Base-by-base conservation (phyloP, 2,797 vertebrate species). In the Centroberyx gerrardi region DNA sequence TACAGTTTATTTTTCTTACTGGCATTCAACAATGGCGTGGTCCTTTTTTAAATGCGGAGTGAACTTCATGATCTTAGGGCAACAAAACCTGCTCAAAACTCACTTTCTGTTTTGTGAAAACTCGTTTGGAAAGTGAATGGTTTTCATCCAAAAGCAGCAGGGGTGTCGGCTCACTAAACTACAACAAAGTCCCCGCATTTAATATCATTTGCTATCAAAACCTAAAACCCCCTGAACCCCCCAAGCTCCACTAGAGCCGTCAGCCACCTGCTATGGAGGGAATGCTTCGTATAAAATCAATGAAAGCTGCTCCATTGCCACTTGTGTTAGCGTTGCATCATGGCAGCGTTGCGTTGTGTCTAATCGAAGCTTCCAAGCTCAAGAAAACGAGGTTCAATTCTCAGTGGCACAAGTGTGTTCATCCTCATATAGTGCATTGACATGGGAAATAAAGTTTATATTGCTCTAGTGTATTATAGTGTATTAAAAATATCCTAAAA, bases 271-370 rank as follows among this genome's bases (percentile, higher is more conserved):
- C 66, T 12, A 61, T 61, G 63, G 78, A 51, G 22, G 0, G 7
- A 14, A n/a, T 0, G 52, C 48, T 76, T 61, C 60, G 66, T 70
- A 1, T 46, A 9, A 83, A 74, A 42, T 62, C 48, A 49, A 71
- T 29, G 64, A 2, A 1, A 31, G 62, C 15, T 0, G 68, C 63
- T 62, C 84, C 85, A 59, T 78, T n/a, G 60, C 80, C 40, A 74
- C 55, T 79, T 17, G 31, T 74, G 42, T 58, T 55, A 68, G 38
- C 48, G 76, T 90, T 90, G 84, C 88, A n/a, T n/a, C n/a, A n/a
- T 28, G 36, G 13, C 36, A 5, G 29, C 2, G 5, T 22, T 38
- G 51, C 3, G 5, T 52, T 51, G 48, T 6, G 33, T 33, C 33
- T 36, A 8, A 36, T 36, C 4, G 33, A 36, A 4, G 17, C 48